A percentile compares a stretch with the other conserved stretches of the same genome.
These are phyloP conservation scores for Campylorhamphus procurvoides DNA, from an alignment of 2,113 vertebrate genomes.

Conservation along the genomic window DNA sequence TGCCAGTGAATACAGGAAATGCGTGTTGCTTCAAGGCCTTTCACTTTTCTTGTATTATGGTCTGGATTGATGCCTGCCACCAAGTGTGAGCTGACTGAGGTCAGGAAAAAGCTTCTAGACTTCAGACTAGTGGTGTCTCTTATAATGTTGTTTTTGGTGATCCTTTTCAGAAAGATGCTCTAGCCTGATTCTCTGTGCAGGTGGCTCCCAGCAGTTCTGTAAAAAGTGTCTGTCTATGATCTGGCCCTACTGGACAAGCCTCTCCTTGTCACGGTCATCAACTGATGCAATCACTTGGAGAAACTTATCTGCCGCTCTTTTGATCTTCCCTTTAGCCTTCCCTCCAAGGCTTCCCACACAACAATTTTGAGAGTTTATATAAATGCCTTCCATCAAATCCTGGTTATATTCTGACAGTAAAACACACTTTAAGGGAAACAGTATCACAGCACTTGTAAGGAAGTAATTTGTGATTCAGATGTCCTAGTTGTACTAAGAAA, in stretches of 20 bases:
- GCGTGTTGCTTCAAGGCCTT: not conserved
- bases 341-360: not conserved
- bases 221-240: not conserved
- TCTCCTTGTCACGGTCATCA: not conserved
- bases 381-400: not conserved
- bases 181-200: not conserved
- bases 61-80: not conserved
- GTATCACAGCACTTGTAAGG: not conserved
- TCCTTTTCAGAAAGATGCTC: not conserved
- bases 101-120: not conserved
- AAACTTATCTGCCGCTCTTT: not conserved
- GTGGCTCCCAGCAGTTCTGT: not conserved
- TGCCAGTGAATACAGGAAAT: not conserved
- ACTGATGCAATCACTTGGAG: not conserved
- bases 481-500: conserved; percentile 10
- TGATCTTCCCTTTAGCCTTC: not conserved
- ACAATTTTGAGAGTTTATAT: not conserved
- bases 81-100: not conserved
- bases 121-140: not conserved
- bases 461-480: conserved; percentile 43
- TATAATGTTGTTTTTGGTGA: not conserved
- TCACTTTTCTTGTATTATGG: not conserved
- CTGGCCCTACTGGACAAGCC: not conserved
- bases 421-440: not conserved
- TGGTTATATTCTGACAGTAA: not conserved